These are phyloP conservation scores for Passer domesticus DNA, from an alignment of 2,113 vertebrate species.

Conservation along the genomic window DNA sequence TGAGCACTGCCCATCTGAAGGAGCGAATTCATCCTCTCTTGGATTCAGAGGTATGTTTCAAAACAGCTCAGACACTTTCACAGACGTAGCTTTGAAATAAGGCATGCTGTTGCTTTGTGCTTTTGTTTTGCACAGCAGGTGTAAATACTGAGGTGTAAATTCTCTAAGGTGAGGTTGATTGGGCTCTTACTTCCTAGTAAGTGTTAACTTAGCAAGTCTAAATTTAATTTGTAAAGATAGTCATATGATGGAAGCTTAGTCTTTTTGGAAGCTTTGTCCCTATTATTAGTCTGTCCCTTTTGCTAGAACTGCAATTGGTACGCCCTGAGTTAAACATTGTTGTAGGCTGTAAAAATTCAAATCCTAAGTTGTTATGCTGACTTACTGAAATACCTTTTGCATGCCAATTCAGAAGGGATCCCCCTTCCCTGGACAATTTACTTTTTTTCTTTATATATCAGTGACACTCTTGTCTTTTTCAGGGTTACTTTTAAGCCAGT, in stretches of 20 bases:
- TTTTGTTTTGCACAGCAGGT: background rate
- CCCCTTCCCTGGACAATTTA: background rate
- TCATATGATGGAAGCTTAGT: rapidly evolving
- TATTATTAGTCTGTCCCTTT: background rate
- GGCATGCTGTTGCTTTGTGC: background rate
- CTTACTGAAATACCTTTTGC: background rate
- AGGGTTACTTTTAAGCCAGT: background rate
- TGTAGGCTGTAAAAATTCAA: background rate
- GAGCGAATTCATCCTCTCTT: slow-evolving; percentile 76
- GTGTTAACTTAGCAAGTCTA: background rate
- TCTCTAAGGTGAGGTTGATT: background rate
- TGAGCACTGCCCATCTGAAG: slow-evolving; percentile 71
- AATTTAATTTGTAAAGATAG: background rate
- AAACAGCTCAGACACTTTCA: background rate
- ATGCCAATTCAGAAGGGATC: background rate
- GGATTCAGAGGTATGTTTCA: slow-evolving; percentile 71
- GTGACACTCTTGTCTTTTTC: background rate
- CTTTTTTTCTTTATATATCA: background rate
- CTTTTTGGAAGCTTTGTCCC: background rate
- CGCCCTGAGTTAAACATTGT: background rate
- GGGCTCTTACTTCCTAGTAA: background rate
- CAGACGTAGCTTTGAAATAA: background rate
- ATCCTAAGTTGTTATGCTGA: background rate
- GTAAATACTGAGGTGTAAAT: background rate
- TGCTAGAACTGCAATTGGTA: background rate